Percentiles rank a stretch among this genome's conserved stretches.
Conservation (phyloP, 2,797 vertebrate genomes). For the Adelosebastes latens region DNA sequence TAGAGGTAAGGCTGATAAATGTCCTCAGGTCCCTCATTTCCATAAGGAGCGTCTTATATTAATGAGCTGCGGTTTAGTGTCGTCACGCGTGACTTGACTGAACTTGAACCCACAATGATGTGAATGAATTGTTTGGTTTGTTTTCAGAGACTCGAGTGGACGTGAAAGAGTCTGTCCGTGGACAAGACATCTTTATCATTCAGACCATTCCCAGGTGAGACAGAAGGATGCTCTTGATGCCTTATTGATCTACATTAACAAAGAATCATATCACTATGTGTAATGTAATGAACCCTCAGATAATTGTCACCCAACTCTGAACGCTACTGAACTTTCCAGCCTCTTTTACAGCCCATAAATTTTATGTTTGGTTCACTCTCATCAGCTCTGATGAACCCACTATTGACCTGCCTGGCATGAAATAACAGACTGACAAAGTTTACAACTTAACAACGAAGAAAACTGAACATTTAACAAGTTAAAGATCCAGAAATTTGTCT, state of each 20-base stretch:
- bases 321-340: neutral
- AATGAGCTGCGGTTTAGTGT: neutral
- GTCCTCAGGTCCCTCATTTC: neutral
- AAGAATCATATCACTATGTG: neutral
- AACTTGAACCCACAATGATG: neutral
- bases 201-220: conserved; percentile 96
- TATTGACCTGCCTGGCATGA: neutral
- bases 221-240: neutral
- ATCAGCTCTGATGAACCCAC: neutral
- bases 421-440: neutral
- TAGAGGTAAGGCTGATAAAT: conserved; percentile 82
- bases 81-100: neutral
- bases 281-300: neutral
- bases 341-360: neutral
- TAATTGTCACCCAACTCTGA: neutral
- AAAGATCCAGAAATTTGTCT: neutral
- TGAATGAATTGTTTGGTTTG: neutral
- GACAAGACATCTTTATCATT: conserved; percentile 98
- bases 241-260: neutral
- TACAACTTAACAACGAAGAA: neutral
- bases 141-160: conserved; percentile 94
- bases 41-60: neutral
- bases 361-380: neutral
- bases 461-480: neutral
- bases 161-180: conserved; percentile 96